Evolutionary conservation across 2,888 invertebrate genomes (phyloP).

Genomic region (Cataglyphis altisquamis): DNA sequence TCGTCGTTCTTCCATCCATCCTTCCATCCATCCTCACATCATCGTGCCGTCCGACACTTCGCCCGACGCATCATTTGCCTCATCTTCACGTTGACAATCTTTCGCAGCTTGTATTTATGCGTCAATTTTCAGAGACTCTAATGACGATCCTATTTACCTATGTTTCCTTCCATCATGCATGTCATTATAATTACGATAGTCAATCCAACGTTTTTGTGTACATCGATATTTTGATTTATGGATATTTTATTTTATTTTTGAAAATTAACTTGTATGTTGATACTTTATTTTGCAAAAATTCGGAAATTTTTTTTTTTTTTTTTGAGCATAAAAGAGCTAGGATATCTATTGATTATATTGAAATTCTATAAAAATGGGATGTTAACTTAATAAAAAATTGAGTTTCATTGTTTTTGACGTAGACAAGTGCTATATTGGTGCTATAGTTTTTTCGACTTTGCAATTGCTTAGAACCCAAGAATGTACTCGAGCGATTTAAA

Average conservation of each 20-base stretch:
- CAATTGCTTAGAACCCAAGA: conserved; percentile 29
- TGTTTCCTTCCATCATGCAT: not conserved
- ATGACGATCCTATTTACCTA: not conserved
- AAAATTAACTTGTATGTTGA: not conserved
- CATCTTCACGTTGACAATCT: conserved; percentile 26
- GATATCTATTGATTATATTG: no score
- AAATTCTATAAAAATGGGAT: not conserved
- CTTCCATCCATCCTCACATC: conserved; percentile 67
- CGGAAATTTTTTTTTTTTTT: not conserved
- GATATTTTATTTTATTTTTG: not conserved
- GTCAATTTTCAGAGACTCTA: conserved; percentile 16
- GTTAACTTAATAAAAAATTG: not conserved
- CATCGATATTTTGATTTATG: not conserved
- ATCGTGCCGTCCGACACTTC: conserved; percentile 37
- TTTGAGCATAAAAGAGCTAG: not conserved
- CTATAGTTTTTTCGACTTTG: conserved; percentile 36
- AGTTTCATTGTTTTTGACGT: conserved; percentile 36
- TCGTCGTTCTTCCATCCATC: conserved; percentile 54
- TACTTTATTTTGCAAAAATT: not conserved
- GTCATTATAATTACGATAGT: not conserved
- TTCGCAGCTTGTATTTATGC: not conserved
- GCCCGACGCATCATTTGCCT: conserved; percentile 59
- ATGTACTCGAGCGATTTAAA: conserved; percentile 70
- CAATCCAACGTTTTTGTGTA: not conserved
- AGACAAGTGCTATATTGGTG: conserved; percentile 41